These are phyloP conservation scores for Eupithecia subumbrata DNA, from an alignment of 2,888 invertebrate species.

Conservation along the genomic window DNA sequence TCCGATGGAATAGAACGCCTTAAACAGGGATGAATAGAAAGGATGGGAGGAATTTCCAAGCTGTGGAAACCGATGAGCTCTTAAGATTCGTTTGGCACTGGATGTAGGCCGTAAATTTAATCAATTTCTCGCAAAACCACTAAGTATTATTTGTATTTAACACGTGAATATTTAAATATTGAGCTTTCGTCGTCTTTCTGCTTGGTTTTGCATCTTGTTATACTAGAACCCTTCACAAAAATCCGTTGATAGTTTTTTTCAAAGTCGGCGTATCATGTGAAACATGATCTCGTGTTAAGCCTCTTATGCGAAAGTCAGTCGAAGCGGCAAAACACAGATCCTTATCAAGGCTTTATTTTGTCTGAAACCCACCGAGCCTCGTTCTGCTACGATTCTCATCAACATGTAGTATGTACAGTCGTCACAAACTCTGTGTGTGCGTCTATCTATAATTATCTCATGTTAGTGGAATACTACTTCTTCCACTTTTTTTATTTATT, in stretches of 20 bases:
- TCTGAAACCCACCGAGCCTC: slow-evolving; percentile 4
- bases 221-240: not conserved
- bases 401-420: slow-evolving; percentile 17
- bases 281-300: not conserved
- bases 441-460: not conserved
- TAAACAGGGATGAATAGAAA: not conserved
- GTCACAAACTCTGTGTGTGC: not conserved
- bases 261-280: slow-evolving; percentile 19
- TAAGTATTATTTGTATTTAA: not conserved
- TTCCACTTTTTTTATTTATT: too few species aligned
- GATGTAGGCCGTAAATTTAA: not conserved
- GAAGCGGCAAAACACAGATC: slow-evolving; percentile 29
- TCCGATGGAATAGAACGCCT: not conserved
- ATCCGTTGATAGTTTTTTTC: not conserved
- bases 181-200: not conserved
- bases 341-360: slow-evolving; percentile 22
- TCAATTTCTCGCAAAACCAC: not conserved
- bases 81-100: not conserved
- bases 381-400: slow-evolving; percentile 21
- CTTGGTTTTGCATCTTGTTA: not conserved
- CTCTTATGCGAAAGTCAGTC: slow-evolving; percentile 19
- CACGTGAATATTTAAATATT: not conserved
- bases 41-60: not conserved
- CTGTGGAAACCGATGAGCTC: not conserved
- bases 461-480: too few species aligned